Evolutionary conservation across 2,113 vertebrate genomes (phyloP).

Genomic region (Cavia porcellus): DNA sequence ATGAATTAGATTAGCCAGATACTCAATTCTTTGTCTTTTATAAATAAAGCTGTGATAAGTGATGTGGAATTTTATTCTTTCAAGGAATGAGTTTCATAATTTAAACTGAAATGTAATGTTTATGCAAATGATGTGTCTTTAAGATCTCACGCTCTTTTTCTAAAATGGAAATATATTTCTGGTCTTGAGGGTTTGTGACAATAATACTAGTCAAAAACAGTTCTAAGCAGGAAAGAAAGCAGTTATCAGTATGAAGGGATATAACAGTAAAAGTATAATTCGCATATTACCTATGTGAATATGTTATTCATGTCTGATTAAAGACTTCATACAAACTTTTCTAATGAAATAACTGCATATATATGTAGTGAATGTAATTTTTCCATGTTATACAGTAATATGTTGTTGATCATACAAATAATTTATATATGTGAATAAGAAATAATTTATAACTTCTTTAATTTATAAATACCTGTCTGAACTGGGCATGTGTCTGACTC

Average conservation of each 20-base stretch:
- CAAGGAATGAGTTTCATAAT: background rate
- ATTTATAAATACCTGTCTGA: too few relatives aligned
- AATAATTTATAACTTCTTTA: too few relatives aligned
- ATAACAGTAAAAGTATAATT: too few relatives aligned
- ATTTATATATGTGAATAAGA: background rate
- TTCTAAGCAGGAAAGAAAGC: too few relatives aligned
- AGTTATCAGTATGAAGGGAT: too few relatives aligned
- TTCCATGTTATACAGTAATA: background rate
- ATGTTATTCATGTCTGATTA: background rate
- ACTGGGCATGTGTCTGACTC: too few relatives aligned
- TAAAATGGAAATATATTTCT: slow-evolving; percentile 28
- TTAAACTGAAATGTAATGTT: slow-evolving; percentile 11
- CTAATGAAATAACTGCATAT: slow-evolving; percentile 28
- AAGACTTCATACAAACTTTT: slow-evolving; percentile 21
- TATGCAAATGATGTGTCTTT: background rate
- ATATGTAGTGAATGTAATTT: background rate
- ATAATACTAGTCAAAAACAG: background rate
- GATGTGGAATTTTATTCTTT: slow-evolving; percentile 28
- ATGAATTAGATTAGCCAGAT: background rate
- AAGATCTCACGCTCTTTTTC: background rate
- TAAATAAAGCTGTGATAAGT: background rate
- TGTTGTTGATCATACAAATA: slow-evolving; percentile 36
- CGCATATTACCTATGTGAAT: too few relatives aligned
- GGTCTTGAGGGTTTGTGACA: background rate
- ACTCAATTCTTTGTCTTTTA: slow-evolving; percentile 2